Evolutionary conservation across 2,113 vertebrate species (phyloP).

Genomic region (Coregonus clupeaformis): DNA sequence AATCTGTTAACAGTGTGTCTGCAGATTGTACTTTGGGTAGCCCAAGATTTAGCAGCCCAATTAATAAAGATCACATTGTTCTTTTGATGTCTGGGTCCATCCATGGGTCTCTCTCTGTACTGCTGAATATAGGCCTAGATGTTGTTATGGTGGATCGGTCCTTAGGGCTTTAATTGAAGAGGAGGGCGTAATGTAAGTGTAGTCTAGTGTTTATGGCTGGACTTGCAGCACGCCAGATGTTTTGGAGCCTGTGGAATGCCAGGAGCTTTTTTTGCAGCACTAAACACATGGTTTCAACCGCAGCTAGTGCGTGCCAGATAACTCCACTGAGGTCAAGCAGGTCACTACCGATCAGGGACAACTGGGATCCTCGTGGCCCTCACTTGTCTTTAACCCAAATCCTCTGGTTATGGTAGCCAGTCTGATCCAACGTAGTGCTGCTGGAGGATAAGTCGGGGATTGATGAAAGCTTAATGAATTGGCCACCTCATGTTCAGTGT

Average conservation of each 20-base stretch:
- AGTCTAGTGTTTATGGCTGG: neutral
- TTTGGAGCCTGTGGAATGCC: slow-evolving; percentile 15
- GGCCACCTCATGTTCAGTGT: neutral
- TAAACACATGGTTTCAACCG: slow-evolving; percentile 14
- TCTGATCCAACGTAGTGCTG: neutral
- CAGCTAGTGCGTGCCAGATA: slow-evolving; percentile 1
- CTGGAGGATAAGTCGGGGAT: neutral
- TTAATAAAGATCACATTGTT: no score
- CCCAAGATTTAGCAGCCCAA: no score
- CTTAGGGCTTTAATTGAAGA: no score
- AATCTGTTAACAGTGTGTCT: no score
- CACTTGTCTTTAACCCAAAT: slow-evolving; percentile 35
- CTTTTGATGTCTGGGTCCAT: no score
- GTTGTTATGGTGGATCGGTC: no score
- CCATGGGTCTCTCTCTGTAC: no score
- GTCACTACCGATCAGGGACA: neutral
- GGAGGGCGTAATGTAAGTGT: neutral
- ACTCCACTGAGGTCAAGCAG: neutral
- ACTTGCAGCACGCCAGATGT: slow-evolving; percentile 3
- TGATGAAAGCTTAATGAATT: neutral
- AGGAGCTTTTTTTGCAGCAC: slow-evolving; percentile 15
- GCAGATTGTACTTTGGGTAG: no score
- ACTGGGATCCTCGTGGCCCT: neutral
- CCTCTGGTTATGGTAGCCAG: slow-evolving; percentile 13
- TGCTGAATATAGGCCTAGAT: neutral